These are phyloP conservation scores for Echinops telfairi DNA, from an alignment of 2,113 vertebrate genomes.

Conservation along the genomic window DNA sequence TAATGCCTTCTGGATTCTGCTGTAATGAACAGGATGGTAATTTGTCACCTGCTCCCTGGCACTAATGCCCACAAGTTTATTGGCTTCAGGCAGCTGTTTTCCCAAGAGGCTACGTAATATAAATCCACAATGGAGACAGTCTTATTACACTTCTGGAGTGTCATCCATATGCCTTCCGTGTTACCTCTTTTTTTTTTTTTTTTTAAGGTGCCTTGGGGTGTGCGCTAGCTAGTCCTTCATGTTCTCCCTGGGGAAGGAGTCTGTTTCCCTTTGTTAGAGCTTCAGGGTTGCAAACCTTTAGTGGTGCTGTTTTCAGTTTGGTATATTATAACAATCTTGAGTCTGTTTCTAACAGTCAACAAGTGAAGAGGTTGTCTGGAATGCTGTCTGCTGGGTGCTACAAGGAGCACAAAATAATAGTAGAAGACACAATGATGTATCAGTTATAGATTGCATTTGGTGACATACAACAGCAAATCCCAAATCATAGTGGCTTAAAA, in stretches of 20 bases:
- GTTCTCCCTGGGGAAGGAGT: neutral
- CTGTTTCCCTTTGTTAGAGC: neutral
- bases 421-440: neutral
- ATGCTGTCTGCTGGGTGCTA: neutral
- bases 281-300: neutral
- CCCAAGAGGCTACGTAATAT: neutral
- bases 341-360: neutral
- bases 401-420: neutral
- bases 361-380: neutral
- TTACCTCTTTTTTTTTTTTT: neutral
- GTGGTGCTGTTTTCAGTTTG: neutral
- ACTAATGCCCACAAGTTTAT: neutral
- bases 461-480: neutral
- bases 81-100: slow-evolving; percentile 1
- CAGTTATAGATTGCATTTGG: neutral
- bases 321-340: neutral
- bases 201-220: too few species aligned
- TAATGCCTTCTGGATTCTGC: neutral
- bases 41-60: slow-evolving; percentile 19
- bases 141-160: neutral
- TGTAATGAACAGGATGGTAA: neutral
- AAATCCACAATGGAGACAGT: neutral
- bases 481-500: neutral
- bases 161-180: neutral
- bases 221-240: neutral